Evolutionary conservation across 2,797 vertebrate species (phyloP), one percentile per base, ranked within the genome.

Genomic region (Cetoscarus ocellatus): DNA sequence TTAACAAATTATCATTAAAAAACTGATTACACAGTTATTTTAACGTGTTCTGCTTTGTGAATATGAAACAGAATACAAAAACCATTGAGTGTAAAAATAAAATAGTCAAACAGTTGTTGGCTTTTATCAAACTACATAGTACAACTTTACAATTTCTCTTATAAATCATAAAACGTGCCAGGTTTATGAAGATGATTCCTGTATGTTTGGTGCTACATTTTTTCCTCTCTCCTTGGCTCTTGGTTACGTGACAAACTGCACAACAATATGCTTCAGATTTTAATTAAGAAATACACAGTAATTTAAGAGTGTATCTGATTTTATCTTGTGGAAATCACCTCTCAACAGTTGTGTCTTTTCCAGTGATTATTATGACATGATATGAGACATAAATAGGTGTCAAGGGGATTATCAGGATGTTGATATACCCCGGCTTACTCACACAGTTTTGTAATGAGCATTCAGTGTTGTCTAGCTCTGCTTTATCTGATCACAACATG

Each of bases 401-500:
- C 0, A 59, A 39, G 18, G 35, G 55, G 17, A 70, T 61, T 45
- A 51, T 75, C 27, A 8, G 49, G 55, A n/a, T 51, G 49, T 66
- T 13, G 49, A 44, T 53, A 14, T 44, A 53, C 1, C 53, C 51
- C n/a, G 0, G 15, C 17, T 75, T 27, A 67, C 35, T 59, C 39
- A n/a, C 45, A 18, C 27, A 7, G n/a, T 54, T 60, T 64, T 44
- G 12, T 8, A 38, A 60, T 56, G 18, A 50, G 9, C 34, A 53
- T 27, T 27, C 27, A 61, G 34, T 58, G 48, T 54, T 61, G 70
- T 84, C 69, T 68, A 42, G 12, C 34, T 27, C 49, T n/a, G 54
- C 7, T 51, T 79, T 80, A 85, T 86, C 84, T 72, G 71, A 85
- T 84, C 17, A 38, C 45, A 73, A 75, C 76, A 70, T 8, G 61